Conservation (phyloP, 2,113 vertebrate genomes). For the Myrmecophaga tridactyla region DNA sequence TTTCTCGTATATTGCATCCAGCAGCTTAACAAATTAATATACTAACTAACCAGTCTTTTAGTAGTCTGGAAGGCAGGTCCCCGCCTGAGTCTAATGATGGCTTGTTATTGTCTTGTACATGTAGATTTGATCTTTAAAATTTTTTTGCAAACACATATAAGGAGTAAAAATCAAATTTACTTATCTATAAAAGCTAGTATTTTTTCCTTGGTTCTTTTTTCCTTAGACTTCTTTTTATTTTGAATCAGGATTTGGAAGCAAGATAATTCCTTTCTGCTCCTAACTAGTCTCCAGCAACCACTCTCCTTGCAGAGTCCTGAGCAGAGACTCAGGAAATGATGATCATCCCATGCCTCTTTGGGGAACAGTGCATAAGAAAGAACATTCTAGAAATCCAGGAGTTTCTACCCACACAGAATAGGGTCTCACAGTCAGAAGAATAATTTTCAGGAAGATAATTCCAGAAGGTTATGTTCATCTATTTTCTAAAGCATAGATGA, state of each 20-base stretch:
- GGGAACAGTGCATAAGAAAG: neutral
- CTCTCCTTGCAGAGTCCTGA: neutral
- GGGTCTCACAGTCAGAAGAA: neutral
- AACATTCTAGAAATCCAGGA: neutral
- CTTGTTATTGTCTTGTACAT: neutral
- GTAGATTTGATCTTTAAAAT: neutral
- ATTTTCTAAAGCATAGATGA: constrained; percentile 63
- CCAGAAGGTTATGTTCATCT: constrained; percentile 15
- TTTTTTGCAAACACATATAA: neutral
- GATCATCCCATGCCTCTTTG: neutral
- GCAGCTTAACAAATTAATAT: neutral
- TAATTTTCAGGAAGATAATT: constrained; percentile 10
- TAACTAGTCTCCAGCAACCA: neutral
- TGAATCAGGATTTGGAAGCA: neutral
- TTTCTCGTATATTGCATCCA: no score
- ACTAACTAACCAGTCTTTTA: neutral
- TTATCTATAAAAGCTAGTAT: neutral
- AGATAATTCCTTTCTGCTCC: neutral
- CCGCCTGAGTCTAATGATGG: neutral
- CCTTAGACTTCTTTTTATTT: neutral
- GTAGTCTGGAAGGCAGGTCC: neutral
- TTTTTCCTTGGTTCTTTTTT: neutral
- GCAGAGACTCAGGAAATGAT: neutral
- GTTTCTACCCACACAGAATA: neutral
- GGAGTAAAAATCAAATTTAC: neutral